A percentile compares a stretch with the other conserved stretches of the same genome.
Evolutionary conservation across 1,140 invertebrate genomes (phyloP).

Genomic region (Babylonia areolata): DNA sequence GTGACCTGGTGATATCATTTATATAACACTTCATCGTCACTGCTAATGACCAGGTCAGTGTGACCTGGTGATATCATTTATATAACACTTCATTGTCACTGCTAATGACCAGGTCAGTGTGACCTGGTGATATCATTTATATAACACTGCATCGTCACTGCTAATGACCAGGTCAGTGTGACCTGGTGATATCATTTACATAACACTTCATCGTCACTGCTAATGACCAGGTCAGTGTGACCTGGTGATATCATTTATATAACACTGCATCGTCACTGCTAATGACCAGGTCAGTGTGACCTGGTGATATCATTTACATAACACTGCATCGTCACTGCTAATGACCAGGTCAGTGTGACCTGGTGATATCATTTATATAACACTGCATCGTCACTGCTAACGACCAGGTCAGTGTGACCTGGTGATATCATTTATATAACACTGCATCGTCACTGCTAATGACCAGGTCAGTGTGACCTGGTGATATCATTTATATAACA

Average conservation of each 20-base stretch:
- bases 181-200: too few species aligned
- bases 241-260: too few species aligned
- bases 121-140: too few species aligned
- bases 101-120: too few species aligned
- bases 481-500: too few species aligned
- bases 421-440: not conserved
- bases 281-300: constrained; percentile 70
- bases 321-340: not conserved
- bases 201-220: too few species aligned
- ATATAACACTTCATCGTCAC: not conserved
- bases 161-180: too few species aligned
- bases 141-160: not conserved
- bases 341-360: not conserved
- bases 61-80: too few species aligned
- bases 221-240: not conserved
- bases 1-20: not conserved
- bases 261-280: constrained; percentile 74
- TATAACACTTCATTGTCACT: not conserved
- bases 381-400: not conserved
- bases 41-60: too few species aligned
- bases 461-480: too few species aligned
- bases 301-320: too few species aligned
- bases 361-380: too few species aligned
- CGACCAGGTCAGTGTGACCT: not conserved
- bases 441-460: not conserved